These are phyloP conservation scores for Toxostoma redivivum DNA, from an alignment of 2,113 vertebrate species.

Conservation along the genomic window DNA sequence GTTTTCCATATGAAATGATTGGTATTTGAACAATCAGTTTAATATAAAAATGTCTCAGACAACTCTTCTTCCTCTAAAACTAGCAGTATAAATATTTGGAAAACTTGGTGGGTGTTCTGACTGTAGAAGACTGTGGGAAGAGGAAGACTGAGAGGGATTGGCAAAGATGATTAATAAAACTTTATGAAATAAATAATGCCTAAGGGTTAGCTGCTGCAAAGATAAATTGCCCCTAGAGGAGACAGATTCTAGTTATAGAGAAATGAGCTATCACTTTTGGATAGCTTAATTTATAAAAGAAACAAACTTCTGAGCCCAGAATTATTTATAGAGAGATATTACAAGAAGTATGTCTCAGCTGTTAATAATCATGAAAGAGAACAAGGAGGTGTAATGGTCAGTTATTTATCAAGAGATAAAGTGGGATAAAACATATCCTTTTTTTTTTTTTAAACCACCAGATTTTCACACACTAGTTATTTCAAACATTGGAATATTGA, in stretches of 20 bases:
- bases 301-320: neutral
- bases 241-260: neutral
- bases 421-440: neutral
- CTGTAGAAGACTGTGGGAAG: neutral
- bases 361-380: constrained; percentile 20
- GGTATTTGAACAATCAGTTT: neutral
- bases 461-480: neutral
- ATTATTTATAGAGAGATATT: constrained; percentile 30
- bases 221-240: constrained; percentile 5
- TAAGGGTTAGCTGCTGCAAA: constrained; percentile 23
- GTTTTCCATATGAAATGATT: neutral
- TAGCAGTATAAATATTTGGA: neutral
- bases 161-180: neutral
- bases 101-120: neutral
- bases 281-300: constrained; percentile 47
- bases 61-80: neutral
- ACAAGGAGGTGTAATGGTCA: neutral
- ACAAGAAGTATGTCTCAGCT: neutral
- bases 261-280: constrained; percentile 33
- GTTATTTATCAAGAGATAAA: constrained; percentile 13
- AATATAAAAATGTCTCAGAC: neutral
- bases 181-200: constrained; percentile 32
- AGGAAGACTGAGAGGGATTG: neutral
- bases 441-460: neutral
- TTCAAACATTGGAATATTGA: neutral